Conservation (phyloP, 2,888 invertebrate genomes). For the Melipona bicolor region DNA sequence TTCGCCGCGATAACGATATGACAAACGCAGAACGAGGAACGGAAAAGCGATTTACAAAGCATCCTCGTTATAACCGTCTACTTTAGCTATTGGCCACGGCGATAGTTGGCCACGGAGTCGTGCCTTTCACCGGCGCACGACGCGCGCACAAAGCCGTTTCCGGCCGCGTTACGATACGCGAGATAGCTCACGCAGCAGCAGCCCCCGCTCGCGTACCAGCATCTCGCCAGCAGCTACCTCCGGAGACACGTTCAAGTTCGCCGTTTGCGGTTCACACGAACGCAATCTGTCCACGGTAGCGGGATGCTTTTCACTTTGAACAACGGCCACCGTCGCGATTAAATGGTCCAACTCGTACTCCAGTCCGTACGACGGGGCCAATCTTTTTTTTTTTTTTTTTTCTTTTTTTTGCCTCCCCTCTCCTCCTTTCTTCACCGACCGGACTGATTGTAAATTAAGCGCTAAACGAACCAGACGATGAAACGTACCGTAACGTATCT, state of each 20-base stretch:
- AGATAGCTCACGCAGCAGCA: constrained; percentile 49
- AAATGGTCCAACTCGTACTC: constrained; percentile 29
- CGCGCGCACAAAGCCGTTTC: constrained; percentile 61
- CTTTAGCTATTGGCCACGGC: constrained; percentile 52
- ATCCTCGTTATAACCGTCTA: constrained; percentile 38
- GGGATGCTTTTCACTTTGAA: constrained; percentile 2
- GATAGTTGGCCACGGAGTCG: constrained; percentile 42
- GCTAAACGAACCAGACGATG: not conserved
- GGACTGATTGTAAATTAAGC: constrained; percentile 14
- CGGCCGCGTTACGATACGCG: constrained; percentile 54
- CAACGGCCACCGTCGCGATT: constrained; percentile 28
- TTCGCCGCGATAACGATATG: constrained; percentile 47
- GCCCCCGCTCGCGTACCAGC: constrained; percentile 5
- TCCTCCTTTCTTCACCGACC: too few species aligned
- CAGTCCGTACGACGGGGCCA: not conserved
- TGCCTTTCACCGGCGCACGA: constrained; percentile 53
- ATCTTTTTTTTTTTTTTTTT: not conserved
- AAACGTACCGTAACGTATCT: not conserved
- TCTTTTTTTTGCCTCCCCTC: too few species aligned
- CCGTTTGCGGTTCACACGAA: not conserved
- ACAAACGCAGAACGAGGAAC: constrained; percentile 43
- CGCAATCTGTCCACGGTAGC: not conserved
- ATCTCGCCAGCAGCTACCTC: constrained; percentile 42
- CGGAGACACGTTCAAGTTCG: constrained; percentile 13
- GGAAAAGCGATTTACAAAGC: constrained; percentile 53